These are phyloP conservation scores for Drosophila pseudoananassae DNA, from an alignment of 1,140 invertebrate genomes.

Conservation along the genomic window DNA sequence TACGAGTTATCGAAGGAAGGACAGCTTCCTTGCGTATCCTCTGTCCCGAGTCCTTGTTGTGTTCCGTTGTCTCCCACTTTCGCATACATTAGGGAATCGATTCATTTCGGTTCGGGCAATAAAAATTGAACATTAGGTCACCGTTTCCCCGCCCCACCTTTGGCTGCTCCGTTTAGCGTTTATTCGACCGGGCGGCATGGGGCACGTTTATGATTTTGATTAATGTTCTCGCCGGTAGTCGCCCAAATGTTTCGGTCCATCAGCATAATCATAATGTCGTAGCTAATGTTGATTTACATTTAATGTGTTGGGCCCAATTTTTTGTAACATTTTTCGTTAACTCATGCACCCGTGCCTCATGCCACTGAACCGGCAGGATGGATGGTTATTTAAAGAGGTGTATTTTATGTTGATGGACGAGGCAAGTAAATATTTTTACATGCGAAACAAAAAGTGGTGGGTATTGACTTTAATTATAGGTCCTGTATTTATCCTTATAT, in stretches of 20 bases:
- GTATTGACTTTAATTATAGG: background rate
- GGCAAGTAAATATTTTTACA: background rate
- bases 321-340: conserved; percentile 55
- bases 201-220: conserved; percentile 77
- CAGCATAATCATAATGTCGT: conserved; percentile 61
- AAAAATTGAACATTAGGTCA: conserved; percentile 77
- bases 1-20: conserved; percentile 45
- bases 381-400: conserved; percentile 42
- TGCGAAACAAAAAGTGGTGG: background rate
- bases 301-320: conserved; percentile 76
- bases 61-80: conserved; percentile 24
- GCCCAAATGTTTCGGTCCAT: conserved; percentile 72
- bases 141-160: conserved; percentile 8
- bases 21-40: conserved; percentile 26
- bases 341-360: conserved; percentile 28
- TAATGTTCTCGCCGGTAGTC: conserved; percentile 63
- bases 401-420: background rate
- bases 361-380: conserved; percentile 5
- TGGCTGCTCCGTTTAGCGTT: conserved; percentile 22
- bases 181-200: conserved; percentile 6
- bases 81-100: conserved; percentile 75
- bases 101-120: conserved; percentile 68
- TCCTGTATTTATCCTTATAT: background rate
- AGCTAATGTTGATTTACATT: conserved; percentile 77
- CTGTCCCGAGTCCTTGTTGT: conserved; percentile 23